phyloP scores from a whole-genome alignment of 2,797 vertebrate species.

The Artibeus jamaicensis region DNA sequence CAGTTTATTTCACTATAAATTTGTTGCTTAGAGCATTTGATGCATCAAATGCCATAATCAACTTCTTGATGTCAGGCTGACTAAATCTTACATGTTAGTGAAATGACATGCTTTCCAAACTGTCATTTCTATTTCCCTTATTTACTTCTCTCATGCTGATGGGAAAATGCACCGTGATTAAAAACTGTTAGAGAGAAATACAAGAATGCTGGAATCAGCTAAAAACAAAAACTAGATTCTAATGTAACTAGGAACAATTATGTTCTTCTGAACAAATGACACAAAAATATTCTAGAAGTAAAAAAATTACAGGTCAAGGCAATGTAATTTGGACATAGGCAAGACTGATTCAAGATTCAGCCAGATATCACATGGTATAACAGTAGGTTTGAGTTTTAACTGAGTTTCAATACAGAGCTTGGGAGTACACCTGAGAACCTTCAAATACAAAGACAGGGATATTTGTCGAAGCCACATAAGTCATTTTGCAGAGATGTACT shows the following conservation, averaged over 20 bases:
- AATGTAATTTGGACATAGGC: neutral
- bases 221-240: neutral
- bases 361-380: neutral
- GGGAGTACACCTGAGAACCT: conserved; percentile 14
- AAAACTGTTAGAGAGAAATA: neutral
- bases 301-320: neutral
- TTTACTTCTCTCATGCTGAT: neutral
- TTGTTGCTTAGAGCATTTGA: neutral
- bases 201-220: neutral
- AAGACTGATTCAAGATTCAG: neutral
- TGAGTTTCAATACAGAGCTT: neutral
- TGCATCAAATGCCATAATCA: neutral
- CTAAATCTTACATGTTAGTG: neutral
- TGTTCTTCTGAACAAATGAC: neutral
- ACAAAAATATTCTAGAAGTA: neutral
- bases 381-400: neutral
- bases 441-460: neutral
- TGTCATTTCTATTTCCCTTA: conserved; percentile 11
- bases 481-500: conserved; percentile 23
- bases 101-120: conserved; percentile 13
- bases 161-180: conserved; percentile 20
- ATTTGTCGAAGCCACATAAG: conserved; percentile 30
- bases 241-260: neutral
- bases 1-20: neutral
- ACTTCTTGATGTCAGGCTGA: conserved; percentile 6